Percentiles rank a stretch among this genome's conserved stretches.
phyloP scores from a whole-genome alignment of 2,113 vertebrate genomes.

The Casuarius casuarius region DNA sequence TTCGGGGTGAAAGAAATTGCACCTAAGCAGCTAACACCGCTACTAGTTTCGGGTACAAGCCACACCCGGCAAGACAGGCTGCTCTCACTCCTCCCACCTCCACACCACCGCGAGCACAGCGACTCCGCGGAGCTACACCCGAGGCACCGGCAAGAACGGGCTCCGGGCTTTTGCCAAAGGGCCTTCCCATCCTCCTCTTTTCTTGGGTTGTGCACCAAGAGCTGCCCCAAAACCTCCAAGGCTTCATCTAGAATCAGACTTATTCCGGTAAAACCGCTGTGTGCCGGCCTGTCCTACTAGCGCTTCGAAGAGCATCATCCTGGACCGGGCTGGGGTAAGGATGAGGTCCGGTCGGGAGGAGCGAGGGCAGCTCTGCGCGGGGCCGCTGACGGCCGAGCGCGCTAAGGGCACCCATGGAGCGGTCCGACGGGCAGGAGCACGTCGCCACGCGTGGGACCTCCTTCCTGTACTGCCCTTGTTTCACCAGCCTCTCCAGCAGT shows the following conservation, averaged over 20 bases:
- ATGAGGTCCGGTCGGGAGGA: neutral
- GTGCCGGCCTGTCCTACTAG: fast-evolving
- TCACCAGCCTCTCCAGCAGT: fast-evolving
- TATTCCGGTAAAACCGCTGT: neutral
- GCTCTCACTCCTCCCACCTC: neutral
- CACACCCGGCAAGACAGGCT: neutral
- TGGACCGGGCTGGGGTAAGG: neutral
- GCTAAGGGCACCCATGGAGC: neutral
- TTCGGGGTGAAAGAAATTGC: neutral
- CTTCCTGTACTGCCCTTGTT: neutral
- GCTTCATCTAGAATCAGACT: neutral
- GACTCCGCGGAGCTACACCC: neutral
- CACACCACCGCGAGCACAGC: fast-evolving
- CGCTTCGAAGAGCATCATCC: neutral
- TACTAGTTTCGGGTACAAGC: neutral
- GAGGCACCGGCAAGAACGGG: fast-evolving
- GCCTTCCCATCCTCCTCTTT: neutral
- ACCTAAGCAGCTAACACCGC: neutral
- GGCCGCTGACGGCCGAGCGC: fast-evolving
- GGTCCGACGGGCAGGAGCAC: neutral
- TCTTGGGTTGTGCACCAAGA: too few species aligned
- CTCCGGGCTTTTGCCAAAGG: neutral
- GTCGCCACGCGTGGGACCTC: neutral
- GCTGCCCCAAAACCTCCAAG: neutral
- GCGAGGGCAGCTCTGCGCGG: neutral